Conservation (phyloP, 2,113 vertebrate species). For the Seriola rivoliana region DNA sequence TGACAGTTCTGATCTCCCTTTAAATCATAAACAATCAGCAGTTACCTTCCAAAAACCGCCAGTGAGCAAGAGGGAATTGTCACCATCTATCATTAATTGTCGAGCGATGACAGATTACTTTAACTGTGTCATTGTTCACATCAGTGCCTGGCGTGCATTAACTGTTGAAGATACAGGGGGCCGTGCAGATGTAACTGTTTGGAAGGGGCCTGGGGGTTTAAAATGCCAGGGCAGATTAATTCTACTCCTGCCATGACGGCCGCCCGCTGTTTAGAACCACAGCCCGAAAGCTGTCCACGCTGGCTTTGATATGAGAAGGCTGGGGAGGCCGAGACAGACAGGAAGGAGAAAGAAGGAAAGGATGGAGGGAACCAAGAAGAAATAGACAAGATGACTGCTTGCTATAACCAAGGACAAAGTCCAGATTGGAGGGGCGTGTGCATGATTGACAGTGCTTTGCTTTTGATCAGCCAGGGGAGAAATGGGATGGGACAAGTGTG, state of each 20-base stretch:
- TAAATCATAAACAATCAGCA: slow-evolving; percentile 25
- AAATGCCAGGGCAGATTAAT: slow-evolving; percentile 79
- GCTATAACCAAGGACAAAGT: slow-evolving; percentile 66
- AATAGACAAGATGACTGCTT: slow-evolving; percentile 51
- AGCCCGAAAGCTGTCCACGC: slow-evolving; percentile 67
- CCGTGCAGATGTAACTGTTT: slow-evolving; percentile 61
- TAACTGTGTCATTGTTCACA: slow-evolving; percentile 47
- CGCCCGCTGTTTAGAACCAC: slow-evolving; percentile 61
- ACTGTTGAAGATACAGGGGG: slow-evolving; percentile 35
- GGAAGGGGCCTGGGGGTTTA: slow-evolving; percentile 53
- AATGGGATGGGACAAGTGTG: slow-evolving; percentile 69
- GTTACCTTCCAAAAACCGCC: slow-evolving; percentile 12
- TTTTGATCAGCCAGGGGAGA: slow-evolving; percentile 78
- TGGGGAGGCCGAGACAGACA: slow-evolving; percentile 32
- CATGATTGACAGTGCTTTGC: slow-evolving; percentile 73
- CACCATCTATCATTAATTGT: slow-evolving; percentile 30
- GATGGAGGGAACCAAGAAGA: slow-evolving; percentile 18
- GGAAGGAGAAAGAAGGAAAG: slow-evolving; percentile 14
- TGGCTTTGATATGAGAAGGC: slow-evolving; percentile 62
- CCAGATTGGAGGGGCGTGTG: slow-evolving; percentile 57
- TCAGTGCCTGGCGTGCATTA: slow-evolving; percentile 39
- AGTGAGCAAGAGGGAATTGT: slow-evolving; percentile 14
- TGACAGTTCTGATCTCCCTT: slow-evolving; percentile 11
- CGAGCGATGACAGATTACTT: slow-evolving; percentile 24
- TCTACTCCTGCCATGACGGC: slow-evolving; percentile 65